Evolutionary conservation across 2,113 vertebrate genomes (phyloP).

Genomic region (Acanthisitta chloris): DNA sequence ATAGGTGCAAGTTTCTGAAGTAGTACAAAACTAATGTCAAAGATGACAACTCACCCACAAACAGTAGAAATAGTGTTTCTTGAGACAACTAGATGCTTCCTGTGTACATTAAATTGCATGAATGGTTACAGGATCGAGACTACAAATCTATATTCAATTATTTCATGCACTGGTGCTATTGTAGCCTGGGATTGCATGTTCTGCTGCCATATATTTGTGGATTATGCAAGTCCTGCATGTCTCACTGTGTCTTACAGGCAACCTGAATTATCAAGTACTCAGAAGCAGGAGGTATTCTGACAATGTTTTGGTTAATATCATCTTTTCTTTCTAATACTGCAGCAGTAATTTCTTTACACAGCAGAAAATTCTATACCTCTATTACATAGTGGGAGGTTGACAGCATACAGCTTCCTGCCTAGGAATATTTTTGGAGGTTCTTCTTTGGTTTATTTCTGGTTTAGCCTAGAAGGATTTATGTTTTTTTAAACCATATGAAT

Average conservation of each 20-base stretch:
- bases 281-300: not conserved
- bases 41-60: not conserved
- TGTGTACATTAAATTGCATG: not conserved
- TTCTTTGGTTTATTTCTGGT: not conserved
- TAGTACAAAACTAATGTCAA: not conserved
- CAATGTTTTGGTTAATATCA: not conserved
- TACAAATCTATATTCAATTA: not conserved
- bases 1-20: not conserved
- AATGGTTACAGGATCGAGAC: not conserved
- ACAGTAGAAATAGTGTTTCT: not conserved
- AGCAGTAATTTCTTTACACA: not conserved
- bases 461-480: not conserved
- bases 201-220: not conserved
- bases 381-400: not conserved
- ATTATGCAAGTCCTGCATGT: not conserved
- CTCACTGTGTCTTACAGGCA: not conserved
- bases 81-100: not conserved
- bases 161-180: not conserved
- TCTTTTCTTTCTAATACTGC: not conserved
- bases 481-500: not conserved
- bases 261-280: not conserved
- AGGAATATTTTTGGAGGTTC: not conserved
- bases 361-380: not conserved
- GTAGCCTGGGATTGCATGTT: not conserved
- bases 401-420: not conserved